phyloP scores from a whole-genome alignment of 2,113 vertebrate genomes.

The Brienomyrus brachyistius region DNA sequence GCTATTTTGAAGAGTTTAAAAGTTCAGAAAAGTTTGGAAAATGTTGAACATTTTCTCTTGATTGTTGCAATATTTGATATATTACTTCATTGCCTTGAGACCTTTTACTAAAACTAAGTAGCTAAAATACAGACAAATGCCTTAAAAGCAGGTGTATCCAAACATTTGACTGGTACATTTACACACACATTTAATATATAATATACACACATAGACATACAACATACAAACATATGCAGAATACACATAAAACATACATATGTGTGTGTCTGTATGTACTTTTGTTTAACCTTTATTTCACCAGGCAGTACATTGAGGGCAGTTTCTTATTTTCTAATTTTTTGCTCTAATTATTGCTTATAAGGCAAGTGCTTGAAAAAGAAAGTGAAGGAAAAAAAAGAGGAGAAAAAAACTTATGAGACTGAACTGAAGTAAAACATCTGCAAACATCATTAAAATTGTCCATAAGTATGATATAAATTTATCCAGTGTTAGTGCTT shows the following conservation, averaged over 20 bases:
- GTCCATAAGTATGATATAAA: not conserved
- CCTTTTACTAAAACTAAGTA: not conserved
- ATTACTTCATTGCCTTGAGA: not conserved
- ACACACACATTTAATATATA: not conserved
- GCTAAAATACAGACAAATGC: not conserved
- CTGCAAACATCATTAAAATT: not conserved
- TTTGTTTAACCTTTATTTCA: not conserved
- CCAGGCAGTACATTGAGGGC: too few relatives aligned
- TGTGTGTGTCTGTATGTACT: not conserved
- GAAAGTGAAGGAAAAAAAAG: too few relatives aligned
- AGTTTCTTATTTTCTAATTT: too few relatives aligned
- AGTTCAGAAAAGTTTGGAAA: not conserved
- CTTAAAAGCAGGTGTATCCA: not conserved
- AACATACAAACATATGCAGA: not conserved
- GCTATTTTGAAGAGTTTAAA: not conserved
- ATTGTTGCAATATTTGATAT: not conserved
- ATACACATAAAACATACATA: not conserved
- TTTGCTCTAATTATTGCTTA: too few relatives aligned
- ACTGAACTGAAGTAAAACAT: too few relatives aligned
- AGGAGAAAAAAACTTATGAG: too few relatives aligned
- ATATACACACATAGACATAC: not conserved
- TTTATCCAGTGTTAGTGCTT: not conserved
- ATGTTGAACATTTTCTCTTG: not conserved
- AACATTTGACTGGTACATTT: not conserved
- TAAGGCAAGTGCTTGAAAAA: too few relatives aligned